Conservation (phyloP, 1,140 invertebrate species). For the Daktulosphaira vitifoliae region DNA sequence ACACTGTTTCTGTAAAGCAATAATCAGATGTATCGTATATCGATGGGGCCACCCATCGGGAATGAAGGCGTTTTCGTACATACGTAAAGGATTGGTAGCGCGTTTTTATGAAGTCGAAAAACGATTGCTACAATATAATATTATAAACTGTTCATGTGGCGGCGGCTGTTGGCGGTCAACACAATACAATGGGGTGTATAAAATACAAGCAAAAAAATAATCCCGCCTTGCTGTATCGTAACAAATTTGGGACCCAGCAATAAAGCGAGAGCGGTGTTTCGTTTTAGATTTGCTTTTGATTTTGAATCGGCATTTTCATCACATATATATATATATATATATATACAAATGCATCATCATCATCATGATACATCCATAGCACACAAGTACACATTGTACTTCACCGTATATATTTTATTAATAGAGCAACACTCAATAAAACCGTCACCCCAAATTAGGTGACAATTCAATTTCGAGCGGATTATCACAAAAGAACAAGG, state of each 20-base stretch:
- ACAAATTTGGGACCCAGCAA: constrained; percentile 22
- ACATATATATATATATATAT: neutral
- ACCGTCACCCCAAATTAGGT: constrained; percentile 31
- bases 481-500: constrained; percentile 10
- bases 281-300: neutral
- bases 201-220: too few species aligned
- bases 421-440: constrained; percentile 25
- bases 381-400: neutral
- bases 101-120: constrained; percentile 24
- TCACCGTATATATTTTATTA: neutral
- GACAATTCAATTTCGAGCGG: constrained; percentile 19
- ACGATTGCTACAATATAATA: neutral
- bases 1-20: too few species aligned
- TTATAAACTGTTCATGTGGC: neutral
- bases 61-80: neutral
- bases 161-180: neutral
- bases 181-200: neutral
- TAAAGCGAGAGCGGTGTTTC: neutral
- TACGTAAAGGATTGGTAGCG: constrained; percentile 24
- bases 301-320: neutral
- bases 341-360: neutral
- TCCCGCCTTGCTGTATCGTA: constrained; percentile 1
- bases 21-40: too few species aligned
- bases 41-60: constrained; percentile 6
- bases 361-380: neutral